These are phyloP conservation scores for Oryctes rhinoceros DNA, from an alignment of 1,140 invertebrate genomes.

Conservation along the genomic window DNA sequence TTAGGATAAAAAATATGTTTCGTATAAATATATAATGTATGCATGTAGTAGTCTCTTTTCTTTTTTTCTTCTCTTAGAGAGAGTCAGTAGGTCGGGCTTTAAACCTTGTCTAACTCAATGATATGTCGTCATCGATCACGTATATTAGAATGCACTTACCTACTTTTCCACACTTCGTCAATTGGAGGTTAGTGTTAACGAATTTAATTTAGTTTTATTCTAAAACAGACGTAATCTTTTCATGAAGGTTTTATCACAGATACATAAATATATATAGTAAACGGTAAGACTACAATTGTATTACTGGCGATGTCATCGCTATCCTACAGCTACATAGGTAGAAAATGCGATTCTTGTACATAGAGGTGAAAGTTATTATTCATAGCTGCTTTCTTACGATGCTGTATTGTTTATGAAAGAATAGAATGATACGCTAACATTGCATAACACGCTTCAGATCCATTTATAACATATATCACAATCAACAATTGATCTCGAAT, in stretches of 20 bases:
- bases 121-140: not conserved
- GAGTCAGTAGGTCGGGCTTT: too few relatives aligned
- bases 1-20: too few relatives aligned
- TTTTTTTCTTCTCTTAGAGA: too few relatives aligned
- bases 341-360: not conserved
- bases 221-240: not conserved
- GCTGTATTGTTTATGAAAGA: too few relatives aligned
- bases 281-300: not conserved
- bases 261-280: not conserved
- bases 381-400: not conserved
- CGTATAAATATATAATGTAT: too few relatives aligned
- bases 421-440: too few relatives aligned
- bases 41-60: too few relatives aligned
- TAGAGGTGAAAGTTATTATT: constrained; percentile 1
- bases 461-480: too few relatives aligned
- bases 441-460: too few relatives aligned
- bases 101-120: too few relatives aligned
- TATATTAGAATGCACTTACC: not conserved
- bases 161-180: not conserved
- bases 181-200: not conserved
- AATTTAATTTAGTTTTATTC: not conserved
- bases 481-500: too few relatives aligned
- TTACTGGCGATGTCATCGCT: constrained; percentile 5
- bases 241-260: not conserved
- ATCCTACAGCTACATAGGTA: not conserved